Evolutionary conservation across 2,888 invertebrate species (phyloP), one percentile per base, ranked within the genome.

Genomic region (Matsumyia berberina): DNA sequence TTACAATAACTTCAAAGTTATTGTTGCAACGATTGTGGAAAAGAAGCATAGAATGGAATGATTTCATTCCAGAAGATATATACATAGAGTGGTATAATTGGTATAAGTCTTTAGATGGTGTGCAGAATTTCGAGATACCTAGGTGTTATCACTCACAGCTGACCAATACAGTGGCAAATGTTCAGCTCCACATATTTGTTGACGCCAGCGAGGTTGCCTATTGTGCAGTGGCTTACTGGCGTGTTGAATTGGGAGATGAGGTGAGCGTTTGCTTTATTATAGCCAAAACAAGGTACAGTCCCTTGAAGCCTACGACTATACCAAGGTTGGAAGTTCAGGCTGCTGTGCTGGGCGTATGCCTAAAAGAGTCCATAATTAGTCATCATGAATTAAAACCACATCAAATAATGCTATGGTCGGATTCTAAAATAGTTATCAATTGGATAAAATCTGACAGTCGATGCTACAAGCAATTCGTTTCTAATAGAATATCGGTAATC

Each of bases 201-300:
- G 51, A 66, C 49, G 51, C 51, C 0, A 39, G 51, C 9, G 67
- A 53, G 19, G 42, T 67, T 5, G 69, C 69, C 19, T 69, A 57
- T 12, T 69, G 9, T 33, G 44, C 69, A 0, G 55, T 69, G 4
- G 55, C 33, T 12, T 69, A 55, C 6, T 69, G 69, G 69, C 42
- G 69, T 12, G 19, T 69, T 24, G 11, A 31, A 11, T 15, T 39
- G 15, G 17, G 9, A 8, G 17, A 6, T 7, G 9, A 39, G 5
- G 31, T 67, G 1, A 29, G 39, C 5, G 15, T 67, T 37, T 39
- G 37, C 29, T 53, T 67, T 42, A 35, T 55, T 17, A 33, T 8
- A 44, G 51, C n/a, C 35, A 66, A 51, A 37, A 66, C 62, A 17
- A 33, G 46, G n/a, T 62, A 46, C 12, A 49, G 17, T 7, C 55